phyloP scores from a whole-genome alignment of 2,113 vertebrate genomes.

The Himantopus leucocephalus region DNA sequence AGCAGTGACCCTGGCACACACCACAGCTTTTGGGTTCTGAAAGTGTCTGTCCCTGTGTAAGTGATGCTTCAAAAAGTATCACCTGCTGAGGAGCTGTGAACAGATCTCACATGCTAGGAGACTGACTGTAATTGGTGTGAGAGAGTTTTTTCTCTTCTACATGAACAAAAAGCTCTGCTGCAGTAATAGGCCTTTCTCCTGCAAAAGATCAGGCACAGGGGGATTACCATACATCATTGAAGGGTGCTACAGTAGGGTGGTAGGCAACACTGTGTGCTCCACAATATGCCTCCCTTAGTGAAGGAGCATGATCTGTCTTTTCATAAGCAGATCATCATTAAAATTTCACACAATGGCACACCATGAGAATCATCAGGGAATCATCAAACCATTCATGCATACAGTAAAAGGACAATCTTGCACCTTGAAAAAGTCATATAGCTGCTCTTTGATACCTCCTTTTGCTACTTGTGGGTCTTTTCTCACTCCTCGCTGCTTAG shows the following conservation, averaged over 20 bases:
- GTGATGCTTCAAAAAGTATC: neutral
- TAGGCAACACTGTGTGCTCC: neutral
- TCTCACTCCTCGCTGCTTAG: neutral
- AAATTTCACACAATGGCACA: neutral
- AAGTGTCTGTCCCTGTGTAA: neutral
- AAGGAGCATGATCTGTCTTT: neutral
- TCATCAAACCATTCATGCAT: fast-evolving
- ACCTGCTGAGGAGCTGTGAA: neutral
- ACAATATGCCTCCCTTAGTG: neutral
- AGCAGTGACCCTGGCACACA: neutral
- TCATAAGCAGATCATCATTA: neutral
- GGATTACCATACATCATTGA: neutral
- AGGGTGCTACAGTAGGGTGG: neutral
- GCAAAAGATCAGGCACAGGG: neutral
- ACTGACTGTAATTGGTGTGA: neutral
- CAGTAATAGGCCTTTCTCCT: neutral
- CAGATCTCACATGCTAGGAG: neutral
- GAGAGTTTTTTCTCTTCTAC: neutral
- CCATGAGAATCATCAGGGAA: neutral
- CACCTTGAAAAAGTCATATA: neutral
- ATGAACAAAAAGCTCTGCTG: neutral
- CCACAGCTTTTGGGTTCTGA: neutral
- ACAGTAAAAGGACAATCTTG: neutral
- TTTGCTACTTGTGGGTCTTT: neutral
- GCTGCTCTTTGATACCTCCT: neutral